Conservation (phyloP, 1,140 invertebrate genomes). For the Drosophila watanabei region DNA sequence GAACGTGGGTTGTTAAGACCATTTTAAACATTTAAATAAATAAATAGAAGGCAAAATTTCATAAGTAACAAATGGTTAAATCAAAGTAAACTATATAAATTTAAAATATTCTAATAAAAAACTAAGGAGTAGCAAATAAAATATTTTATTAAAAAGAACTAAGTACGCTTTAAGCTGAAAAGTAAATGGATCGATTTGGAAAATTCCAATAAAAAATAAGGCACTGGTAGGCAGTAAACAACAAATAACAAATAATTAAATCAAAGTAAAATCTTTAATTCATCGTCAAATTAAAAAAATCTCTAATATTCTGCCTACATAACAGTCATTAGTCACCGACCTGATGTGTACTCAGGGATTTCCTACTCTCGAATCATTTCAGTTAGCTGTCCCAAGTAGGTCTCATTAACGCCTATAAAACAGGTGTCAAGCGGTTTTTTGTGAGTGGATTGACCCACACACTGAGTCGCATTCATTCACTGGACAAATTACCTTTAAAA, state of each 20-base stretch:
- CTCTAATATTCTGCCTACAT: neutral
- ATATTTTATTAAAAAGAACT: neutral
- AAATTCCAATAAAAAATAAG: neutral
- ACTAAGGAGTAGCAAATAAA: neutral
- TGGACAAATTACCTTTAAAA: constrained; percentile 65
- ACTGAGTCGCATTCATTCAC: constrained; percentile 7
- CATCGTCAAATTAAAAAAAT: neutral
- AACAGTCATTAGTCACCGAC: constrained; percentile 25
- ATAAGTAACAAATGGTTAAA: too few relatives aligned
- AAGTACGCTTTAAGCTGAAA: neutral
- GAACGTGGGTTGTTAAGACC: too few relatives aligned
- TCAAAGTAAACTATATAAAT: too few relatives aligned
- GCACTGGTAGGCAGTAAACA: neutral
- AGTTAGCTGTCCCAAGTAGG: constrained; percentile 27
- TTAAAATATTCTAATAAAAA: too few relatives aligned
- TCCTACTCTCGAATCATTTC: constrained; percentile 29
- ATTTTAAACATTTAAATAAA: too few relatives aligned
- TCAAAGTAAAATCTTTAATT: constrained; percentile 23
- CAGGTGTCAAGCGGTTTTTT: constrained; percentile 40
- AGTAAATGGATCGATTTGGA: neutral
- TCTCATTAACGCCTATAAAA: constrained; percentile 50
- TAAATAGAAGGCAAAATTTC: too few relatives aligned
- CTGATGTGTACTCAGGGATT: constrained; percentile 24
- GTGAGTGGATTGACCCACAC: constrained; percentile 38
- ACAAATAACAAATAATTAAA: neutral